These are phyloP conservation scores for Scleropages formosus DNA, from an alignment of 2,797 vertebrate genomes.

Conservation along the genomic window DNA sequence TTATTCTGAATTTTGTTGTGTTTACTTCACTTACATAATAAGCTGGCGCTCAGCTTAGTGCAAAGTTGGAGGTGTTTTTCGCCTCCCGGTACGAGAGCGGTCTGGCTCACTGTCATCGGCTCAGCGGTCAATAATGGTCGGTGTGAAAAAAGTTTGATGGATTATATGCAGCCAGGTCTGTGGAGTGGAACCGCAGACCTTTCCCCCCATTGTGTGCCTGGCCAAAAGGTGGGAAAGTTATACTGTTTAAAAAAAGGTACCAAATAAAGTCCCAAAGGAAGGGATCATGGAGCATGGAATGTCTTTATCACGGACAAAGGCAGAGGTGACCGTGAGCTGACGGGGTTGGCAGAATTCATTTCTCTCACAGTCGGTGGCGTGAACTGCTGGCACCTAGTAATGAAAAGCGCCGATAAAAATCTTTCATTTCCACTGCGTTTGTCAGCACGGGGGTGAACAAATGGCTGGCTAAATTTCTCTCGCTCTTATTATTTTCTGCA, in stretches of 20 bases:
- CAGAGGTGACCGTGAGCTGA: conserved; percentile 65
- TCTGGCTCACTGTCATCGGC: neutral
- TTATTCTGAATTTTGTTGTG: neutral
- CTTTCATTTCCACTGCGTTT: conserved; percentile 69
- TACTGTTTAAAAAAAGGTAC: conserved; percentile 21
- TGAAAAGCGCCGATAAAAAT: conserved; percentile 73
- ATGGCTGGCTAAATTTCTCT: conserved; percentile 60
- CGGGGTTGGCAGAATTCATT: conserved; percentile 70
- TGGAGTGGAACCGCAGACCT: conserved; percentile 66
- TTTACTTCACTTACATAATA: neutral
- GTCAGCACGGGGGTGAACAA: conserved; percentile 51
- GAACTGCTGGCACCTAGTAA: conserved; percentile 65
- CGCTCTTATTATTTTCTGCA: conserved; percentile 62
- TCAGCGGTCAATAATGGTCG: conserved; percentile 34
- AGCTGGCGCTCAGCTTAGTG: neutral
- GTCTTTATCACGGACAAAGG: conserved; percentile 73
- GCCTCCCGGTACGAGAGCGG: neutral
- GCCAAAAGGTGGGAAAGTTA: conserved; percentile 58
- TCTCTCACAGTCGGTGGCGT: conserved; percentile 75
- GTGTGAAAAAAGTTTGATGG: conserved; percentile 48
- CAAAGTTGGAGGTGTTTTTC: conserved; percentile 4
- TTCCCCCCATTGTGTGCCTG: conserved; percentile 64
- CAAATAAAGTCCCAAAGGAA: conserved; percentile 44
- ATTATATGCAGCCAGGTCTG: conserved; percentile 61
- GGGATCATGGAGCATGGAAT: conserved; percentile 70